Evolutionary conservation across 2,888 invertebrate genomes (phyloP).

Genomic region (Diarsia brunnea): DNA sequence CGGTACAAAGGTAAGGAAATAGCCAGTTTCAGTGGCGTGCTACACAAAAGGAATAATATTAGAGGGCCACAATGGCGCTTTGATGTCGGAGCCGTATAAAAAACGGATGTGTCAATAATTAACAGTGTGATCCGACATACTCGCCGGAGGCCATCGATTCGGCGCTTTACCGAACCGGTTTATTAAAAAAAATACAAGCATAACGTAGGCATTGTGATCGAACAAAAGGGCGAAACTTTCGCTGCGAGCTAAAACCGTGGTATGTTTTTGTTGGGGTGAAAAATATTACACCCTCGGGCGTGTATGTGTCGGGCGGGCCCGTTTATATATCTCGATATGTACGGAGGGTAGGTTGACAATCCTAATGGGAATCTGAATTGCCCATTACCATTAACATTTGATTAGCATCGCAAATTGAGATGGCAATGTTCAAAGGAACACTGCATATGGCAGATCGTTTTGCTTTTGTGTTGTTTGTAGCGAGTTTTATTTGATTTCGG

Average conservation of each 20-base stretch:
- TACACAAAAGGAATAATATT: conserved; percentile 82
- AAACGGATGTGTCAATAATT: conserved; percentile 91
- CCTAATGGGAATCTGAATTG: conserved; percentile 73
- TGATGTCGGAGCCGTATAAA: conserved; percentile 78
- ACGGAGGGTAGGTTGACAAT: conserved; percentile 64
- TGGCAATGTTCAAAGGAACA: conserved; percentile 49
- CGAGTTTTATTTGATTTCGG: conserved; percentile 20
- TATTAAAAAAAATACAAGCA: conserved; percentile 78
- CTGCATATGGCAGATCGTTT: conserved; percentile 42
- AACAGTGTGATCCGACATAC: conserved; percentile 86
- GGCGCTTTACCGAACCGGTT: conserved; percentile 76
- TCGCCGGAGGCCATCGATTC: conserved; percentile 87
- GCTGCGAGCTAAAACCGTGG: conserved; percentile 73
- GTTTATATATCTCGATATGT: conserved; percentile 64
- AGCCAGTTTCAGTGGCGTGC: conserved; percentile 78
- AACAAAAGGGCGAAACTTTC: conserved; percentile 81
- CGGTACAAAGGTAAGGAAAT: conserved; percentile 85
- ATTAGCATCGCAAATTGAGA: conserved; percentile 67
- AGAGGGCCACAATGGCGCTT: conserved; percentile 81
- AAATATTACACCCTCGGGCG: conserved; percentile 90
- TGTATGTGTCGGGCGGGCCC: conserved; percentile 74
- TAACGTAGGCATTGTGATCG: conserved; percentile 80
- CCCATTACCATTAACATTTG: conserved; percentile 72
- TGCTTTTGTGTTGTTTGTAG: conserved; percentile 22
- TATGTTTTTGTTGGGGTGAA: conserved; percentile 88